Evolutionary conservation across 2,113 vertebrate genomes (phyloP), one percentile per base, ranked within the genome.

Genomic region (Pithys albifrons): DNA sequence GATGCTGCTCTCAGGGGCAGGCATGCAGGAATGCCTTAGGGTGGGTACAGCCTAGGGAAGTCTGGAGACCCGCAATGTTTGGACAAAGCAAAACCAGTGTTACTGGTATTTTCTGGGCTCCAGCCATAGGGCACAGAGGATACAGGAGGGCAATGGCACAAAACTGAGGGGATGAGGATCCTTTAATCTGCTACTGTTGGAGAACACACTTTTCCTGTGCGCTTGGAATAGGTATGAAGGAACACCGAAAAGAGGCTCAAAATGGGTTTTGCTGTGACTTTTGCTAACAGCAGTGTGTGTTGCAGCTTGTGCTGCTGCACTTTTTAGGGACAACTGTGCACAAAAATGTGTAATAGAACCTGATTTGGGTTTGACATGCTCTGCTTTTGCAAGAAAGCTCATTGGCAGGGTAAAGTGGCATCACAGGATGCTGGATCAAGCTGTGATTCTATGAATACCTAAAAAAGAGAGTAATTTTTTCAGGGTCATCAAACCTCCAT

Each of bases 61-160:
- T 37, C 28, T 46, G 46, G 45, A 95, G 25, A 66, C 12, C 6
- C 16, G 13, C 27, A 43, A 14, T 29, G 20, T 57, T 33, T 2
- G 4, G 19, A 28, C 65, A 88, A 31, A 41, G 67, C 5, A 66
- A 76, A 78, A n/a, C 20, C 27, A 37, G 19, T 10, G 4, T 48
- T 70, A 23, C 20, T 41, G 29, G 7, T 31, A 22, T 62, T 52
- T 74, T 33, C 24, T 31, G 16, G 7, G 12, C 55, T 78, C 8
- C 33, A 51, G 45, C 6, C 22, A 58, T 6, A 66, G 46, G 27
- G 27, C 20, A 62, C 16, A 58, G 57, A 58, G 52, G 16, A 23
- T 49, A 41, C 3, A 8, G 58, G 31, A 59, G 14, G 12, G 19
- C 0, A 8, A 52, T 69, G 70, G 76, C 0, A 7, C 0, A 0